Base-by-base conservation (phyloP, 2,888 invertebrate species). In the Hydraecia micacea region DNA sequence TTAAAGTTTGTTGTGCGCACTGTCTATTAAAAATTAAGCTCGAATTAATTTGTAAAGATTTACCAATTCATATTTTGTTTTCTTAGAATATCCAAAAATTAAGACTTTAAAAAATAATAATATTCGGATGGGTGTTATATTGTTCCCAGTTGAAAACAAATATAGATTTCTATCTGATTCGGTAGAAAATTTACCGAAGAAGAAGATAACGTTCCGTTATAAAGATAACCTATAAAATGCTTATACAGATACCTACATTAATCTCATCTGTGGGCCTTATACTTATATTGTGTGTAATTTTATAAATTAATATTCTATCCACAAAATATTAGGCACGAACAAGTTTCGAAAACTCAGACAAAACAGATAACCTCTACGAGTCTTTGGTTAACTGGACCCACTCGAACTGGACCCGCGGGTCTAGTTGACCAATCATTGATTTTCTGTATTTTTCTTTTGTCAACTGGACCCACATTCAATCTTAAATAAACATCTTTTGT, bases 101-200 rank as follows among this genome's bases (percentile, higher is more conserved):
- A 21, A 32, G 18, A 13, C 7, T 8, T 71, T 46, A 13, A 55
- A 63, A 62, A 73, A 55, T 28, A 55, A 42, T 36, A 25, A 36
- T 39, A 18, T 80, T 63, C 18, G 18, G 18, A 28, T 36, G 18
- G 9, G 21, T 15, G 28, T 11, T 25, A 32, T 68, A 68, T 58
- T 82, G 32, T 77, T 77, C n/a, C 8, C 39, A 32, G 55, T 69
- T 49, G 58, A 63, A 65, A 77, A 39, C 58, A 63, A 65, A 77
- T 46, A 36, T 28, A 49, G 15, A 76, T 49, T 82, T 21, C 21
- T 6, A 11, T 21, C 73, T 73, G 36, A 55, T 81, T 55, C 15
- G 28, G 18, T 42, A 42, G 60, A 52, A 55, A 55, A 63, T 81
- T 18, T 25, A 74, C 25, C 52, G 13, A 42, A 52, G 8, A 36